Evolutionary conservation across 2,888 invertebrate species (phyloP), one percentile per base, ranked within the genome.

Genomic region (Cantharis rustica): DNA sequence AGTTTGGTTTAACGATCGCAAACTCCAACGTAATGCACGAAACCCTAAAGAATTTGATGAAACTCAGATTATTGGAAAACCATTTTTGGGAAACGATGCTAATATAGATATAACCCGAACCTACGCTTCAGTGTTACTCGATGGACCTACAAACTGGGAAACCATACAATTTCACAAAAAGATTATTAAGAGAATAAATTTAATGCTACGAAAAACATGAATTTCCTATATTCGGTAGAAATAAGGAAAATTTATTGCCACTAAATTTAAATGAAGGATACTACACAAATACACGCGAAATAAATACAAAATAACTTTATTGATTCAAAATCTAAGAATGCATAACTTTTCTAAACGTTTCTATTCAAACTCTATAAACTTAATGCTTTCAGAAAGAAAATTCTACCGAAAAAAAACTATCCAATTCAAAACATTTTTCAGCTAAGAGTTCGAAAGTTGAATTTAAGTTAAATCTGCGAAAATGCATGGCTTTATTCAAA

Each of bases 381-480:
- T 47, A 47, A 47, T 47, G 47, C 47, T 47, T 47, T 47, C 47
- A 47, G 47, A 47, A 47, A 47, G 47, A 47, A 47, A 47, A 47
- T 47, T 47, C 47, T n/a, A n/a, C n/a, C 47, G 47, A 47, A 2
- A 47, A 47, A 47, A 47, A 47, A 47, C 47, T 47, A 47, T 47
- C 47, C 47, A 47, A 23, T 66, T 66, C 20, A 20, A 66, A 75
- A 71, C 68, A 71, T 75, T 71, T 69, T 75, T 75, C 71, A 75
- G 20, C 71, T 74, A 64, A 66, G 31, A 23, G 70, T 74, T 64
- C 47, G 16, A 61, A 69, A 75, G 66, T 71, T 23, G 75, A 71
- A 71, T 75, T 75, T 71, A 66, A 75, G 61, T 71, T 68, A 71
- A 75, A 75, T 75, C 75, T 62, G 27, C 31, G 75, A 75, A 71